Evolutionary conservation across 2,113 vertebrate species (phyloP).

Genomic region (Pseudopipra pipra): DNA sequence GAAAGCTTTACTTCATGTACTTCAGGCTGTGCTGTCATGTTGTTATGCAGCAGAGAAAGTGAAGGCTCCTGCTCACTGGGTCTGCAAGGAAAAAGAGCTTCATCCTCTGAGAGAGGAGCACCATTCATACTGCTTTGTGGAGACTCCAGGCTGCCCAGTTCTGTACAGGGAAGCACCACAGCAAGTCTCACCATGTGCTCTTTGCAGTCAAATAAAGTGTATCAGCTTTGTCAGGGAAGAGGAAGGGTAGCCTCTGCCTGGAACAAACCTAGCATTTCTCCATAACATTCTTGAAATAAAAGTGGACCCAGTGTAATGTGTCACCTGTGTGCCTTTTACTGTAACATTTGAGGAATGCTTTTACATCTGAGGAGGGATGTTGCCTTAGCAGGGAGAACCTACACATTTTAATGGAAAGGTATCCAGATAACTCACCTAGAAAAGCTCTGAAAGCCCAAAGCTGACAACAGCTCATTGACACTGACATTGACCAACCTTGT

Average conservation of each 20-base stretch:
- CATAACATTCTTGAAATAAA: neutral
- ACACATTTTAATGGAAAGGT: neutral
- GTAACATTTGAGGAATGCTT: neutral
- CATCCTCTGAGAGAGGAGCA: neutral
- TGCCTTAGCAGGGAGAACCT: neutral
- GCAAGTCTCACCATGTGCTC: neutral
- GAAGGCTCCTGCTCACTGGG: neutral
- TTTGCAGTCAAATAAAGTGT: rapidly evolving
- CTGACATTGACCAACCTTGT: neutral
- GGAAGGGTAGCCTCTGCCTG: neutral
- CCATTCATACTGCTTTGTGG: rapidly evolving
- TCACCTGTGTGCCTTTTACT: neutral
- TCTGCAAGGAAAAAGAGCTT: neutral
- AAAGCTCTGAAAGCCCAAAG: neutral
- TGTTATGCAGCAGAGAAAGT: rapidly evolving
- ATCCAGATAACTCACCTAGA: neutral
- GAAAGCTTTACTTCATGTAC: neutral
- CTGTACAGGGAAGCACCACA: neutral
- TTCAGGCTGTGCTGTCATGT: neutral
- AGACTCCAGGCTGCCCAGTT: neutral
- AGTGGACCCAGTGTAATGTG: neutral
- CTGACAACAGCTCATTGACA: neutral
- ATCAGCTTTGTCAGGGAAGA: rapidly evolving
- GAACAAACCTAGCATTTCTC: neutral
- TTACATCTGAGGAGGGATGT: neutral